phyloP scores from a whole-genome alignment of 2,797 vertebrate genomes.

The Mus caroli region DNA sequence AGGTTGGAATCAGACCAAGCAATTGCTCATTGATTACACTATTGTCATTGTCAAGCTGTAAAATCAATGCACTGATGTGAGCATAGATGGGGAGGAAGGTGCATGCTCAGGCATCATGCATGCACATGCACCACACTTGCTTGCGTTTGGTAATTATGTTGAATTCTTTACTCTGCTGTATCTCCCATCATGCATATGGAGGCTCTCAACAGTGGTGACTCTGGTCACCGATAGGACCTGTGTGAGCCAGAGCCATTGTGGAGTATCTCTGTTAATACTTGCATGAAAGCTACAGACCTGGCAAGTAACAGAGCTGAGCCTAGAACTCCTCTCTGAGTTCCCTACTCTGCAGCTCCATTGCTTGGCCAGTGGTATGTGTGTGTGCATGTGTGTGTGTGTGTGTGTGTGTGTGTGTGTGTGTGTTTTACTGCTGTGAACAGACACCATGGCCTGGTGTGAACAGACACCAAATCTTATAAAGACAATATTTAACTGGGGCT shows the following conservation, averaged over 20 bases:
- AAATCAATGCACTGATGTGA: no score
- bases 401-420: no score
- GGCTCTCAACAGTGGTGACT: background rate
- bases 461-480: no score
- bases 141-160: background rate
- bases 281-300: background rate
- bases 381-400: background rate
- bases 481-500: no score
- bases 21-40: accelerated
- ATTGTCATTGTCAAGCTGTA: accelerated
- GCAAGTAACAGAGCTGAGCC: background rate
- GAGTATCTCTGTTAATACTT: background rate
- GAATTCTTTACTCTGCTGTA: no score
- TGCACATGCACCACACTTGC: no score
- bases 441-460: no score
- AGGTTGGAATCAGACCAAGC: background rate
- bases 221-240: no score
- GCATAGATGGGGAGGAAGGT: accelerated
- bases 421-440: no score
- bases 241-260: background rate
- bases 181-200: background rate
- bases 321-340: background rate
- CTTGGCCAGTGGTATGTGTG: background rate
- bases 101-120: no score
- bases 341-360: background rate